Conservation (phyloP, 2,888 invertebrate species). For the Macrophya annulata region DNA sequence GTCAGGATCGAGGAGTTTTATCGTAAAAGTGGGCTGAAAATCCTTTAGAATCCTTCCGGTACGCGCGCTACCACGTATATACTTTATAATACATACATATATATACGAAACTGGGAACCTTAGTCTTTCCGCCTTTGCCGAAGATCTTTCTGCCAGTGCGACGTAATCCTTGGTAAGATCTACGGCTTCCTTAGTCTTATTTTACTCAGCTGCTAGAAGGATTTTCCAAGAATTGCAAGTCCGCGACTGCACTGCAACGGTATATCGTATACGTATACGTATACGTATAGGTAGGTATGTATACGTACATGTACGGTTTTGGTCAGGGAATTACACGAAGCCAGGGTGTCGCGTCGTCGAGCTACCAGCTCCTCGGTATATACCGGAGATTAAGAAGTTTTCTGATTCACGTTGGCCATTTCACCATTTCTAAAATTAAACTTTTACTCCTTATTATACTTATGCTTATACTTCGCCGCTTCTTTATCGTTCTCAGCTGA, state of each 20-base stretch:
- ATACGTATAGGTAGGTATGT: no score
- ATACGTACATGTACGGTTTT: not conserved
- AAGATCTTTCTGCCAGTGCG: not conserved
- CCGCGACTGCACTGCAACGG: no score
- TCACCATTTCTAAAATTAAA: conserved; percentile 38
- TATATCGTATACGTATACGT: no score
- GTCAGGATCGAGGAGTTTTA: conserved; percentile 32
- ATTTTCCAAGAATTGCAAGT: not conserved
- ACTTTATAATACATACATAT: no score
- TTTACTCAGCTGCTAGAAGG: conserved; percentile 28
- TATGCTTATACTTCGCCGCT: no score
- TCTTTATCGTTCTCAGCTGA: no score
- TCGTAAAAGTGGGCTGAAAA: conserved; percentile 38
- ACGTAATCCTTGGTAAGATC: conserved; percentile 53
- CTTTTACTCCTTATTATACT: conserved; percentile 5
- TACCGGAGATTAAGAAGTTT: conserved; percentile 25
- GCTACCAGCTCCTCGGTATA: not conserved
- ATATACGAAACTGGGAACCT: not conserved
- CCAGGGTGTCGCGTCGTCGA: not conserved
- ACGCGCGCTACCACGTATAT: not conserved
- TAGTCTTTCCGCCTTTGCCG: not conserved
- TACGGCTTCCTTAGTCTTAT: conserved; percentile 21
- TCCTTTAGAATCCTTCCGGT: conserved; percentile 30
- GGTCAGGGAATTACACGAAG: conserved; percentile 4
- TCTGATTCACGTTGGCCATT: conserved; percentile 34